Evolutionary conservation across 2,888 invertebrate genomes (phyloP).

Genomic region (Stenurella melanura): DNA sequence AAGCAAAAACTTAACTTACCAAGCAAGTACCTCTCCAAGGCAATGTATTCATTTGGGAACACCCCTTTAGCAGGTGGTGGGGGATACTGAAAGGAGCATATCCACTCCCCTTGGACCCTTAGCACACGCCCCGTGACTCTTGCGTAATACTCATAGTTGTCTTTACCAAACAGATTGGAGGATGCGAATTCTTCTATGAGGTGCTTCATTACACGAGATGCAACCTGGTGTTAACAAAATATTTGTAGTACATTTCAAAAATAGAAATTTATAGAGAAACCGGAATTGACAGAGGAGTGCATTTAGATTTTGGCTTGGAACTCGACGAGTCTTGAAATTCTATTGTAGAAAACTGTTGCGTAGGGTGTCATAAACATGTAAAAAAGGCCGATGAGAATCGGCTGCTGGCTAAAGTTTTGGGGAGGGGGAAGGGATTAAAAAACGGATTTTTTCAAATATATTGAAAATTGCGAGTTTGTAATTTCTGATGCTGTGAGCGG

Average conservation of each 20-base stretch:
- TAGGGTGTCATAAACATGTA: no score
- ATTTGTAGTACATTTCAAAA: background rate
- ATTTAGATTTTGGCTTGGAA: no score
- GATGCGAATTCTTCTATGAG: conserved; percentile 98
- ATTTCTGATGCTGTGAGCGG: no score
- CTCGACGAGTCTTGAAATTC: no score
- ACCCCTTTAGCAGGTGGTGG: conserved; percentile 81
- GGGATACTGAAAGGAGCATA: conserved; percentile 94
- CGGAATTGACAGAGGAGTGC: no score
- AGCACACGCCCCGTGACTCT: conserved; percentile 94
- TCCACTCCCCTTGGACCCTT: conserved; percentile 96
- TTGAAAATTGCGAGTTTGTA: no score
- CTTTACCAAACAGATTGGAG: conserved; percentile 94
- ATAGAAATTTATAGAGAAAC: background rate
- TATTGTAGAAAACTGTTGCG: no score
- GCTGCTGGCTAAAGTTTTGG: no score
- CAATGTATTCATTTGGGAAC: conserved; percentile 78
- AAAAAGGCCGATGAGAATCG: no score
- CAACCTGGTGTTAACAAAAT: conserved; percentile 79
- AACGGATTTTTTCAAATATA: no score
- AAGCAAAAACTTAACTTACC: conserved; percentile 68
- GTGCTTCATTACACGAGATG: conserved; percentile 96
- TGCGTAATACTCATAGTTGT: conserved; percentile 96
- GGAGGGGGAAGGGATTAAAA: no score
- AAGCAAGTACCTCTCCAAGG: conserved; percentile 71